A percentile compares a stretch with the other conserved stretches of the same genome.
These are phyloP conservation scores for Theristicus caerulescens DNA, from an alignment of 2,113 vertebrate species.

Conservation along the genomic window DNA sequence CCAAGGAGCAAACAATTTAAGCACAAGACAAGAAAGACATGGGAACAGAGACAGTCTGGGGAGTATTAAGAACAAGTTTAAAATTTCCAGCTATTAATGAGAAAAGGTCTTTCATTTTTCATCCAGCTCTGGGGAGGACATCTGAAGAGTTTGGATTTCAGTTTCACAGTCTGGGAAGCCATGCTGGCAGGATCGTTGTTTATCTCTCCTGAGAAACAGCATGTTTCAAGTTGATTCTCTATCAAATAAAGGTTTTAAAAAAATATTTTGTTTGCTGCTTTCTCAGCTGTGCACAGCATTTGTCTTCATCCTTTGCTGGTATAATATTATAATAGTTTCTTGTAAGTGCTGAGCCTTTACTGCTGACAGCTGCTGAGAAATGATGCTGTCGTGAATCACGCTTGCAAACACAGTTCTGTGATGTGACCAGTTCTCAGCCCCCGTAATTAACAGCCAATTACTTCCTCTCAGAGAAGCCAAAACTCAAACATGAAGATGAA, in stretches of 20 bases:
- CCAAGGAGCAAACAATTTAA: constrained; percentile 44
- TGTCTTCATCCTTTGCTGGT: constrained; percentile 53
- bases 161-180: constrained; percentile 58
- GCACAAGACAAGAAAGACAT: constrained; percentile 33
- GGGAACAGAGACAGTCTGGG: constrained; percentile 40
- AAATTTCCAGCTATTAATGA: constrained; percentile 60
- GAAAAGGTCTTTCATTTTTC: constrained; percentile 61
- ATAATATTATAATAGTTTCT: constrained; percentile 61
- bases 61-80: constrained; percentile 54
- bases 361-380: constrained; percentile 69
- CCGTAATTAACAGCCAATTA: constrained; percentile 69
- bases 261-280: constrained; percentile 70
- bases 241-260: constrained; percentile 46
- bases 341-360: constrained; percentile 54
- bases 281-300: constrained; percentile 62
- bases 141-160: constrained; percentile 62
- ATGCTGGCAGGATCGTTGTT: constrained; percentile 57
- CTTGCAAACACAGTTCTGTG: constrained; percentile 61
- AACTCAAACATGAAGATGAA: constrained; percentile 52
- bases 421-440: constrained; percentile 64
- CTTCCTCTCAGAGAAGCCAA: constrained; percentile 58
- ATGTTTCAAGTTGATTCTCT: constrained; percentile 55
- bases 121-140: constrained; percentile 63
- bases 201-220: constrained; percentile 62
- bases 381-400: constrained; percentile 66